Percentiles rank a stretch among this genome's conserved stretches.
Conservation (phyloP, 2,113 vertebrate species). For the Conger conger region DNA sequence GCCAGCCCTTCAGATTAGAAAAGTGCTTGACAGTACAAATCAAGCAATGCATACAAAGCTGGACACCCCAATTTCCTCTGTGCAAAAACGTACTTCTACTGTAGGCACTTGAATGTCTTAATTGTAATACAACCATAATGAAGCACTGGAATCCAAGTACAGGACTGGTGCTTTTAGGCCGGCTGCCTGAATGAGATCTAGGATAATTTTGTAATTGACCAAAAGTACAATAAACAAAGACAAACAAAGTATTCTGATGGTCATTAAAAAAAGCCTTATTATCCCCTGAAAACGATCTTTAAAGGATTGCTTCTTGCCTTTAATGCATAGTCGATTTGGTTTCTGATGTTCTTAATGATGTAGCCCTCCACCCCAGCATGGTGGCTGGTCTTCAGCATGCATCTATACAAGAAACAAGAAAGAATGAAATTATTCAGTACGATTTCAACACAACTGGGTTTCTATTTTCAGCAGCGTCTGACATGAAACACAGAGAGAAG, state of each 20-base stretch:
- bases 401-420: slow-evolving; percentile 63
- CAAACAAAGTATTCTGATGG: slow-evolving; percentile 19
- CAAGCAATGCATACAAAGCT: too few species aligned
- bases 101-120: too few species aligned
- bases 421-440: background rate
- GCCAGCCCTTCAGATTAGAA: too few species aligned
- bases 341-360: slow-evolving; percentile 89
- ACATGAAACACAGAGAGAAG: too few species aligned
- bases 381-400: slow-evolving; percentile 85
- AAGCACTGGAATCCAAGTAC: background rate
- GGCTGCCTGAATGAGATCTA: background rate
- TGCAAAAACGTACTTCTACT: too few species aligned
- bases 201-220: background rate
- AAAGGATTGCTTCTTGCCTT: slow-evolving; percentile 72
- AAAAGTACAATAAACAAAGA: background rate
- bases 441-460: slow-evolving; percentile 27
- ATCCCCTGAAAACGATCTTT: background rate
- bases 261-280: slow-evolving; percentile 20
- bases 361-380: slow-evolving; percentile 87
- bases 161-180: background rate
- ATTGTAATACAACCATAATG: too few species aligned
- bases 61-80: too few species aligned
- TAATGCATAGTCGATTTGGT: slow-evolving; percentile 78
- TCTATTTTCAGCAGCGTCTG: background rate
- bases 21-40: too few species aligned